phyloP scores from a whole-genome alignment of 2,888 invertebrate species.

The Salpingus planirostris region DNA sequence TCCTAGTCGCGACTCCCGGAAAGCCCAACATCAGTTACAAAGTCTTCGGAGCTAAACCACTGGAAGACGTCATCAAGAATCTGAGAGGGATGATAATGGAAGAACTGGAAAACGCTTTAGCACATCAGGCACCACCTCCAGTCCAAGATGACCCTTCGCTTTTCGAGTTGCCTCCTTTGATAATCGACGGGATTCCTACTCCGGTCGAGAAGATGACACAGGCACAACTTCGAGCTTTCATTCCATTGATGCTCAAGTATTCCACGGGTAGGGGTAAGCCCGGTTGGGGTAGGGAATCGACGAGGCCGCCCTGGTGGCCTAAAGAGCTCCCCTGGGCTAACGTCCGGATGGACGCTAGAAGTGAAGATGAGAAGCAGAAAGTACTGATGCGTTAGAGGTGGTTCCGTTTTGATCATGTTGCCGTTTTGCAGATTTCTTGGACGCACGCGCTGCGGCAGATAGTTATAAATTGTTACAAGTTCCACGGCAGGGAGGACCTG shows the following conservation, averaged over 20 bases:
- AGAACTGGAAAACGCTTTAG: constrained; percentile 85
- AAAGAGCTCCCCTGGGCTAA: constrained; percentile 97
- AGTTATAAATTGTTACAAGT: constrained; percentile 96
- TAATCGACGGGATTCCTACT: constrained; percentile 95
- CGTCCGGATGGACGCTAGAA: constrained; percentile 92
- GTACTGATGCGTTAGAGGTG: constrained; percentile 52
- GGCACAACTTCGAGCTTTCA: constrained; percentile 92
- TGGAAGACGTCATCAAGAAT: constrained; percentile 92
- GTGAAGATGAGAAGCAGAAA: constrained; percentile 95
- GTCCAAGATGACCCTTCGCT: constrained; percentile 83
- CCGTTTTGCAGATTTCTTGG: constrained; percentile 81
- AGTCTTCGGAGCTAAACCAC: constrained; percentile 92
- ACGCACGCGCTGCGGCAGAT: constrained; percentile 94
- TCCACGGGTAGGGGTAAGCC: constrained; percentile 95
- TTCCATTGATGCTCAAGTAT: constrained; percentile 96
- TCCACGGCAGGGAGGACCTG: constrained; percentile 91
- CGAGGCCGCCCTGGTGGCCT: constrained; percentile 97
- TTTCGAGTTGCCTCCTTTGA: constrained; percentile 91
- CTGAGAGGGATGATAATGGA: constrained; percentile 88
- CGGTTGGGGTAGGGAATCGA: constrained; percentile 95
- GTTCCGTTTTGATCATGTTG: constrained; percentile 3
- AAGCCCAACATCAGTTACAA: constrained; percentile 94
- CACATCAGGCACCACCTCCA: constrained; percentile 84
- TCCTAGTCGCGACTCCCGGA: constrained; percentile 91
- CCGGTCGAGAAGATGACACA: constrained; percentile 99